Conservation (phyloP, 2,797 vertebrate genomes). For the Pseudopleuronectes americanus region DNA sequence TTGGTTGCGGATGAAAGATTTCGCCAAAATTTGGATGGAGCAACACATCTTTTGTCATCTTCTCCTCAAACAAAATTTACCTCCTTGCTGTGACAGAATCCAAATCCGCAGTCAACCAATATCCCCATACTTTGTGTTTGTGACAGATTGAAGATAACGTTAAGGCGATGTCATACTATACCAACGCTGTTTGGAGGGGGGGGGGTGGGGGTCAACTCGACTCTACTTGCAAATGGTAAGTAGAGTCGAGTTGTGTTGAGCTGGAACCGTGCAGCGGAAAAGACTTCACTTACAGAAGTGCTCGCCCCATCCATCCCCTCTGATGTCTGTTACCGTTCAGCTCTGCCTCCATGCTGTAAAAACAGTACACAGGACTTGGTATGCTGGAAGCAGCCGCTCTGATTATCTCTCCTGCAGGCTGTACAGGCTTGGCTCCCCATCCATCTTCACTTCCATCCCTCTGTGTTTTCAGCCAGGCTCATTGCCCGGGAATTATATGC, state of each 20-base stretch:
- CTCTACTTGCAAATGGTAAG: too few relatives aligned
- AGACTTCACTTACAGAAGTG: background rate
- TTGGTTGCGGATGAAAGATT: background rate
- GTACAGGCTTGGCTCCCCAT: constrained; percentile 51
- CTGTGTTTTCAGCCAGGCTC: constrained; percentile 23
- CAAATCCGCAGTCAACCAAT: background rate
- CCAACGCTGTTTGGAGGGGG: too few relatives aligned
- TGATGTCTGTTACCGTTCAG: constrained; percentile 27
- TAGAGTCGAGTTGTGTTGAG: background rate
- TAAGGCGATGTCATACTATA: background rate
- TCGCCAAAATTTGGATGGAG: background rate
- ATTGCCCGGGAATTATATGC: constrained; percentile 20
- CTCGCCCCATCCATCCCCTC: background rate
- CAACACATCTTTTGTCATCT: background rate
- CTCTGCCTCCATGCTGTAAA: constrained; percentile 32
- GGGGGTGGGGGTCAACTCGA: too few relatives aligned
- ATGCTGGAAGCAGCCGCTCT: constrained; percentile 32
- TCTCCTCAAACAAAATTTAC: background rate
- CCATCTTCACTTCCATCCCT: constrained; percentile 44
- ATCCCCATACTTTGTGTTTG: background rate
- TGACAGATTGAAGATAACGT: background rate
- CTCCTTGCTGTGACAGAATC: background rate
- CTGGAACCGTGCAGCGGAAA: background rate
- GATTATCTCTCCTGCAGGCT: constrained; percentile 59
- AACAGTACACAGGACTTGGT: constrained; percentile 11